Evolutionary conservation across 2,888 invertebrate genomes (phyloP).

Genomic region (Poecilobothrus nobilitatus): DNA sequence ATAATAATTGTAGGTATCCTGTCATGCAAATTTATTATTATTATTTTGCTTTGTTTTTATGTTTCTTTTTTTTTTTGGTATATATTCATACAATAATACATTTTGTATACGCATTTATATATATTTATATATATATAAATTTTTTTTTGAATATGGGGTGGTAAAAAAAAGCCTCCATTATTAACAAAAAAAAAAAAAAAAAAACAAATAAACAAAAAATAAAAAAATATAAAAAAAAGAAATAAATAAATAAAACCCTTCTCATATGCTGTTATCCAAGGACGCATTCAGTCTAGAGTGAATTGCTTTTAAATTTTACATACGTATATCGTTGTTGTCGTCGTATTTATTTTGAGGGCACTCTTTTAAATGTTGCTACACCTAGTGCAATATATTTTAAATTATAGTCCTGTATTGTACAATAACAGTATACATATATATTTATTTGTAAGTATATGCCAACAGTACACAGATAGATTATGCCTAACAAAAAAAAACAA

Average conservation of each 20-base stretch:
- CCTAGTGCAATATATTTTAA: background rate
- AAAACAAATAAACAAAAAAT: too few species aligned
- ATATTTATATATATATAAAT: background rate
- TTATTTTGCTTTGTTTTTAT: background rate
- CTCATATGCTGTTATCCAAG: background rate
- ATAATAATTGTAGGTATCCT: slow-evolving; percentile 3
- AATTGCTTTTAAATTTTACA: background rate
- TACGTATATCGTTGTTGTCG: background rate
- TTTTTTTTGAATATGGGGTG: too few species aligned
- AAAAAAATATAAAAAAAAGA: too few species aligned
- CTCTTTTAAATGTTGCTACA: background rate
- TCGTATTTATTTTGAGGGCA: background rate
- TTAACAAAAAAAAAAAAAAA: too few species aligned
- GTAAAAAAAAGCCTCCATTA: too few species aligned
- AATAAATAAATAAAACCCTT: too few species aligned
- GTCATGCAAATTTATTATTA: slow-evolving; percentile 1
- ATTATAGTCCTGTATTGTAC: background rate
- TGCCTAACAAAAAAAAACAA: background rate
- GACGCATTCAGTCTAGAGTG: background rate
- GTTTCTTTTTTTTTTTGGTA: background rate
- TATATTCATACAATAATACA: background rate
- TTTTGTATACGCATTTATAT: background rate
- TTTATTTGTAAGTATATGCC: background rate
- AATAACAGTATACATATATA: background rate
- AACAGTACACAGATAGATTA: background rate